These are phyloP conservation scores for Hypanus sabinus DNA, from an alignment of 2,113 vertebrate genomes.

Conservation along the genomic window DNA sequence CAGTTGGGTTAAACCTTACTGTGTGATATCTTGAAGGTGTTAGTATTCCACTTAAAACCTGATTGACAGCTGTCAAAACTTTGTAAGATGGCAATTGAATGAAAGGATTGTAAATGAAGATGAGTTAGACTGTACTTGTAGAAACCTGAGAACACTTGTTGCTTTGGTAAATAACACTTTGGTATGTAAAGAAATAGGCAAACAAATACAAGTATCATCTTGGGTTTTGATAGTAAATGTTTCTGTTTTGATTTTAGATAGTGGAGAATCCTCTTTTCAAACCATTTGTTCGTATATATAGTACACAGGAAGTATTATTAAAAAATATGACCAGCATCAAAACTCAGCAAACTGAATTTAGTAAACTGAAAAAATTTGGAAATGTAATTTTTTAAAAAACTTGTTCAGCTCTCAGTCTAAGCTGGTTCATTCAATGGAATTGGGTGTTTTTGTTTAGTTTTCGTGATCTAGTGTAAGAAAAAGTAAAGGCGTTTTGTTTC, in stretches of 20 bases:
- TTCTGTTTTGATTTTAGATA: conserved; percentile 11
- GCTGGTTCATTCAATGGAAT: neutral
- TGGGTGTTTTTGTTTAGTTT: neutral
- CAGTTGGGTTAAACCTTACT: neutral
- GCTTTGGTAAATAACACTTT: neutral
- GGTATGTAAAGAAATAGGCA: neutral
- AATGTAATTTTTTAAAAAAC: neutral
- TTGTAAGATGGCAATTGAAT: too few relatives aligned
- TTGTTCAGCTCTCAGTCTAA: neutral
- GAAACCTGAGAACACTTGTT: neutral
- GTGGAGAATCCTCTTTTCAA: neutral
- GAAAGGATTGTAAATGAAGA: neutral
- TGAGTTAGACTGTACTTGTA: neutral
- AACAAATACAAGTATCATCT: neutral
- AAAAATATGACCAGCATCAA: neutral
- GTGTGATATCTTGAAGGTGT: neutral
- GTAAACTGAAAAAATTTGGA: neutral
- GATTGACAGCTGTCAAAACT: conserved; percentile 12
- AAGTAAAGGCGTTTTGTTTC: neutral
- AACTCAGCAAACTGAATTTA: neutral
- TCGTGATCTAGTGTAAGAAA: neutral
- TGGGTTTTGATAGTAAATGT: neutral
- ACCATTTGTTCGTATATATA: neutral
- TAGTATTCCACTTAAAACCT: neutral
- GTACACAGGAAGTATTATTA: neutral